Conservation (phyloP, 37 sponge, comb jelly and placozoan genomes). For the Hexactinellida sp. region DNA sequence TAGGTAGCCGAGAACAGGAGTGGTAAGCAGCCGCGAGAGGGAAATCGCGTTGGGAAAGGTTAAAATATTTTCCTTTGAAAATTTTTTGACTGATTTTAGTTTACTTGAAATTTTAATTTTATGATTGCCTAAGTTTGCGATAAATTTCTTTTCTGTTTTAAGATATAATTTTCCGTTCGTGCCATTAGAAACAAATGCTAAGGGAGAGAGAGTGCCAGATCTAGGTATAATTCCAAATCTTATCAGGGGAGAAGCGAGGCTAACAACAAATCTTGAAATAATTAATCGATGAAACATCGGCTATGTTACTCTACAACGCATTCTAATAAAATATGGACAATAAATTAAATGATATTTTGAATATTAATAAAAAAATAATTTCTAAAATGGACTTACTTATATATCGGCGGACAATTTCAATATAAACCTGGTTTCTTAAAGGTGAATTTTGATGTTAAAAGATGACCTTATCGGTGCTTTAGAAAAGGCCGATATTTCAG, state of each 20-base stretch:
- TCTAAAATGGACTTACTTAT: too few species aligned
- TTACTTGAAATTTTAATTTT: neutral
- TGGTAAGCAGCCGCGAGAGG: slow-evolving; percentile 27
- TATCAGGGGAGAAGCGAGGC: neutral
- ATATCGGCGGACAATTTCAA: too few species aligned
- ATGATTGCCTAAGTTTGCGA: neutral
- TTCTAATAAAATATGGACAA: too few species aligned
- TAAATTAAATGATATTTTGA: too few species aligned
- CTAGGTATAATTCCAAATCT: neutral
- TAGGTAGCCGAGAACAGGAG: slow-evolving; percentile 58
- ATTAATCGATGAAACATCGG: neutral
- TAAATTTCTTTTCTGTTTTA: neutral
- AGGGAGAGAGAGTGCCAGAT: neutral
- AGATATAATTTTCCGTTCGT: neutral
- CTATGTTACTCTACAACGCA: too few species aligned
- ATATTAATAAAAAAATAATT: too few species aligned
- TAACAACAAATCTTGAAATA: neutral
- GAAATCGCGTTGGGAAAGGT: slow-evolving; percentile 72
- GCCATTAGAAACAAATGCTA: neutral
- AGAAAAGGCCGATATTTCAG: too few species aligned
- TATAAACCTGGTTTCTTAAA: too few species aligned
- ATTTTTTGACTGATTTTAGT: neutral
- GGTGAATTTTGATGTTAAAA: too few species aligned
- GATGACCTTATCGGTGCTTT: too few species aligned
- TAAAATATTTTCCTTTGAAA: slow-evolving; percentile 64